Conservation (phyloP, 2,113 vertebrate genomes). For the Onychorhynchus coronatus region DNA sequence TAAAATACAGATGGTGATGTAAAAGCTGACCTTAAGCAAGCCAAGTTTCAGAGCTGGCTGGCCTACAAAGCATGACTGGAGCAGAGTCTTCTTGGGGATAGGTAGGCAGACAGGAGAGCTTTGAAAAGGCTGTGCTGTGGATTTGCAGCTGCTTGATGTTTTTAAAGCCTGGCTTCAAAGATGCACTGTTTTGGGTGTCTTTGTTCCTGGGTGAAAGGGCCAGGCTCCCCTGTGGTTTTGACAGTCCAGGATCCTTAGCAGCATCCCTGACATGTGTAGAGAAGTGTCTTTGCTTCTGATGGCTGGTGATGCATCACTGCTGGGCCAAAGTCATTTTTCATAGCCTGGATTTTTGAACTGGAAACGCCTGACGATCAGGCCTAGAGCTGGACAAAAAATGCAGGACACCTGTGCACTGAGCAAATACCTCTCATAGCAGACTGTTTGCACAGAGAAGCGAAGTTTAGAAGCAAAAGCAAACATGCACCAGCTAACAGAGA, state of each 20-base stretch:
- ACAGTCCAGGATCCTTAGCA: not conserved
- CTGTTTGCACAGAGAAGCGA: conserved; percentile 24
- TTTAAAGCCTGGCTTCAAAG: not conserved
- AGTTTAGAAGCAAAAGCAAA: conserved; percentile 40
- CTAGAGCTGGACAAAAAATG: not conserved
- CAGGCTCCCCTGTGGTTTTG: not conserved
- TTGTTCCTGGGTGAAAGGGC: not conserved
- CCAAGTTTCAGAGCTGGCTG: not conserved
- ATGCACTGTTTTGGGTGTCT: not conserved
- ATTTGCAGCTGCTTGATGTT: not conserved
- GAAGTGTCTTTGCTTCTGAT: not conserved
- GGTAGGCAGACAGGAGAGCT: not conserved
- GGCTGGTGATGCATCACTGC: accelerated
- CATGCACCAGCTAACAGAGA: not conserved
- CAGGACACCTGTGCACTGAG: conserved; percentile 18
- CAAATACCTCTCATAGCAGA: conserved; percentile 34
- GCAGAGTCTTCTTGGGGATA: not conserved
- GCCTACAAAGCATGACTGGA: not conserved
- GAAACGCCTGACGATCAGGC: not conserved
- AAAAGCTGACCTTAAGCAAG: not conserved
- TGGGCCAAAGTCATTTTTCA: not conserved
- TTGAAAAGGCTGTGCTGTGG: not conserved
- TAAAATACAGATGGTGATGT: not conserved
- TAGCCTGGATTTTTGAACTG: not conserved
- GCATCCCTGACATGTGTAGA: not conserved